Evolutionary conservation across 2,888 invertebrate species (phyloP), one percentile per base, ranked within the genome.

Genomic region (Leptothorax acervorum): DNA sequence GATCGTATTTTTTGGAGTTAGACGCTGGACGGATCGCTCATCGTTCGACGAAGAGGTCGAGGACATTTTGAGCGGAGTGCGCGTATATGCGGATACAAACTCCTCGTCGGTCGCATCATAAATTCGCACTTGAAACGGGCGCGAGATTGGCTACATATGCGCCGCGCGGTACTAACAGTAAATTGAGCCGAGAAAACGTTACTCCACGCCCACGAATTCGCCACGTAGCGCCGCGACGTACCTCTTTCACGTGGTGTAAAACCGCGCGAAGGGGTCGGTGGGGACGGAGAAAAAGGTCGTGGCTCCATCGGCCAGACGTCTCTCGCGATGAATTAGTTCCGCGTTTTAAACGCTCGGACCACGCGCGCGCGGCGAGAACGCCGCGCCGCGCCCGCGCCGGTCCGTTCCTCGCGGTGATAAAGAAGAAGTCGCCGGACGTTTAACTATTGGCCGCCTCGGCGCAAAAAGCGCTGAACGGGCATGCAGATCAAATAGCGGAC

Each of bases 161-260:
- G 28, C 28, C 45, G 86, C 84, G 78, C 73, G 79, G 91, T 87
- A 89, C 91, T 91, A 92, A 92, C 92, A 90, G 91, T 93, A 92
- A 92, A 93, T 92, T 88, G 90, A 87, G 88, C 51, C 85, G 88
- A 88, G 90, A 88, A 68, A 91, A 89, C 89, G 90, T 92, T 90
- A 91, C 90, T 91, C 90, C 87, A 92, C 93, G 93, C 93, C 93
- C 88, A 92, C 93, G 91, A 92, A 92, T 91, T 89, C 89, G 86
- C 83, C 81, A 83, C 76, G 85, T 48, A 88, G 82, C 63, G 53
- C 55, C 60, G 31, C 84, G 78, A 66, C 68, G 73, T 88, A 75
- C 71, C 85, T 91, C 85, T 90, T 45, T 15, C 88, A 83, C 53
- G n/a, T 42, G 66, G 48, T 18, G 48, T 48, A 23, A 57, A 57